Evolutionary conservation across 2,888 invertebrate species (phyloP), one percentile per base, ranked within the genome.

Genomic region (Nyleta sp.): DNA sequence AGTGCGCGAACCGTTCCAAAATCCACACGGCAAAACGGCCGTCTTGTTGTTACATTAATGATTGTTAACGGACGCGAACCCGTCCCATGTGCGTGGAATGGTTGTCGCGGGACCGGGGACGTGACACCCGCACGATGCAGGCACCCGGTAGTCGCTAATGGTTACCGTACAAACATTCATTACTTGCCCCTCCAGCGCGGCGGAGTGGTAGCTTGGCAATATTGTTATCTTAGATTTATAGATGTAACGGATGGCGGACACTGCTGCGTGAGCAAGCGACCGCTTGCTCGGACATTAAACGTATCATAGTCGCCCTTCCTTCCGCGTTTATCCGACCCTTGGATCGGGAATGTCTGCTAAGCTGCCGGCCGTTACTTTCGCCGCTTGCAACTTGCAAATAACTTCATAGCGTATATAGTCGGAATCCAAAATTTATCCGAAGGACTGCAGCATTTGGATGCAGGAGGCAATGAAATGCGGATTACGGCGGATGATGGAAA

Each of bases 141-240:
- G 82, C 78, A 81, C 80, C 79, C 82, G 87, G 87, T 87, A 87
- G 77, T 85, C 84, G 83, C 87, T 89, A 89, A 89, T 89, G 89
- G 89, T 86, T 86, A 85, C 85, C 88, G 86, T 87, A 86, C 88
- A 89, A 89, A 89, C 89, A 89, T 90, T 90, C 89, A 89, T 90
- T 90, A 90, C 88, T 83, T 80, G 82, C 81, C 84, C 84, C 81
- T 81, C 77, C 78, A 82, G 62, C 55, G 77, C 72, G 59, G 46
- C 13, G 48, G 40, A 6, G 38, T 44, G 81, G 72, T 76, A 78
- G 74, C 85, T 80, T 84, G 87, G 89, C 88, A 88, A 89, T 89
- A 89, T 89, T 89, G 89, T 88, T 88, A 89, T 89, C 89, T 89
- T 89, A 89, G 89, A 89, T 89, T 89, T 89, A 89, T 89, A 88